Base-by-base conservation (phyloP, 2,113 vertebrate species). In the Cacatua alba region DNA sequence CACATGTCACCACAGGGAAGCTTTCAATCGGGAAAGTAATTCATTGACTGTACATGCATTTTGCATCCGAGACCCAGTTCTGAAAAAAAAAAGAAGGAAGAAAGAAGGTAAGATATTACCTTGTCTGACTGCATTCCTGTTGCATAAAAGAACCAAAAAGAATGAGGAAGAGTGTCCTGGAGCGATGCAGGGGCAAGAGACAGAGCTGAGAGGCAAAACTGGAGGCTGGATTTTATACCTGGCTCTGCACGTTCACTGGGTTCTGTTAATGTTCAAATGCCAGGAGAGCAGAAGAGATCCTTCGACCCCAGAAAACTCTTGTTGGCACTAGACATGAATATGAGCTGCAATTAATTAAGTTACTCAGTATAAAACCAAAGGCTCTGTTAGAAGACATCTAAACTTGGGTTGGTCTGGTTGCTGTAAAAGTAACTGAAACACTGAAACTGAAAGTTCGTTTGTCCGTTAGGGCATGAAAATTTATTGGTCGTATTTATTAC, bases 291-390 rank as follows among this genome's bases (percentile, higher is more conserved):
- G n/a, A 15, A 93, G 25, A 85, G 24, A 80, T 77, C 13, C 26
- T 80, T 77, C 65, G 31, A 88, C 82, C 68, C 80, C 77, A 49
- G 53, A 82, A 86, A 88, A 57, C 59, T 79, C 23, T 35, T 79
- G 1, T 9, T 74, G 76, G 49, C 25, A 86, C 19, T 16, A 59
- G 2, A 6, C 28, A 49, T n/a, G 23, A 83, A 25, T 41, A 67
- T 59, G 28, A 79, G 21, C 86, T 93, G 71, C 41, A 94, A 83
- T 88, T 68, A 82, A 79, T 75, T 75, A 64, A 72, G 41, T 80
- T 82, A 90, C 13, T 86, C 62, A 33, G 41, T 70, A 31, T 35
- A 82, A 75, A 90, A 83, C 37, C 49, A 96, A 94, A 94, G 86
- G 53, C n/a, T 88, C n/a, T 86, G 15, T 80, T 86, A 60, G 76